A percentile compares a stretch with the other conserved stretches of the same genome.
phyloP scores from a whole-genome alignment of 2,888 invertebrate species.

The Drosophila atripex region DNA sequence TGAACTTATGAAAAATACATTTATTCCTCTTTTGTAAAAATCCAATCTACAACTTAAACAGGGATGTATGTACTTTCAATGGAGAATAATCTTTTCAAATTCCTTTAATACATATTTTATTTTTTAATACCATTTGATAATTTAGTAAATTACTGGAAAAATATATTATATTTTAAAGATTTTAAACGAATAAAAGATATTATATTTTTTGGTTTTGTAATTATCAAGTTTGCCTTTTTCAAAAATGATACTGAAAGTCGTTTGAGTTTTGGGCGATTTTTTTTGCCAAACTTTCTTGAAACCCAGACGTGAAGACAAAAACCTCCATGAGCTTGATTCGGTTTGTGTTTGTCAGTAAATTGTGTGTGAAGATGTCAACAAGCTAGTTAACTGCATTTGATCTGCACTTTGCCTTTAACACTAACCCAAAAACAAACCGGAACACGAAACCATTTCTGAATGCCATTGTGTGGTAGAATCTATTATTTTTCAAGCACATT shows the following conservation, averaged over 20 bases:
- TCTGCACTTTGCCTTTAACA: slow-evolving; percentile 50
- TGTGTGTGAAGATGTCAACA: slow-evolving; percentile 64
- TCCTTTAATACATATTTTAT: no score
- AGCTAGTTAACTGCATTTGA: slow-evolving; percentile 72
- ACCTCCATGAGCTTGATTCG: slow-evolving; percentile 9
- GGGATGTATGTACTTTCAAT: neutral
- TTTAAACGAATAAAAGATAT: no score
- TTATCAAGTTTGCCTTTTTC: no score
- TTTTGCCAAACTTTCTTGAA: no score
- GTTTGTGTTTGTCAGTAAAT: slow-evolving; percentile 39
- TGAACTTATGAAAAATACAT: slow-evolving; percentile 38
- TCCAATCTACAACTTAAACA: neutral
- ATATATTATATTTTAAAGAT: no score
- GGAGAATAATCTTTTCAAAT: neutral
- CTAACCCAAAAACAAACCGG: slow-evolving; percentile 20
- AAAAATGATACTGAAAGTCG: no score
- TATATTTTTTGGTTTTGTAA: no score
- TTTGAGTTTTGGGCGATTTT: no score
- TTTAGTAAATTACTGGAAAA: no score
- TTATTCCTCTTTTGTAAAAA: neutral
- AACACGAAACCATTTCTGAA: slow-evolving; percentile 22
- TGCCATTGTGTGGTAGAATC: slow-evolving; percentile 29
- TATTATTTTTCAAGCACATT: slow-evolving; percentile 53
- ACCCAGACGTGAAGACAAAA: slow-evolving; percentile 3
- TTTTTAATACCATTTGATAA: no score